Percentiles rank a stretch among this genome's conserved stretches.
These are phyloP conservation scores for Balaenoptera acutorostrata DNA, from an alignment of 2,113 vertebrate genomes.

Conservation along the genomic window DNA sequence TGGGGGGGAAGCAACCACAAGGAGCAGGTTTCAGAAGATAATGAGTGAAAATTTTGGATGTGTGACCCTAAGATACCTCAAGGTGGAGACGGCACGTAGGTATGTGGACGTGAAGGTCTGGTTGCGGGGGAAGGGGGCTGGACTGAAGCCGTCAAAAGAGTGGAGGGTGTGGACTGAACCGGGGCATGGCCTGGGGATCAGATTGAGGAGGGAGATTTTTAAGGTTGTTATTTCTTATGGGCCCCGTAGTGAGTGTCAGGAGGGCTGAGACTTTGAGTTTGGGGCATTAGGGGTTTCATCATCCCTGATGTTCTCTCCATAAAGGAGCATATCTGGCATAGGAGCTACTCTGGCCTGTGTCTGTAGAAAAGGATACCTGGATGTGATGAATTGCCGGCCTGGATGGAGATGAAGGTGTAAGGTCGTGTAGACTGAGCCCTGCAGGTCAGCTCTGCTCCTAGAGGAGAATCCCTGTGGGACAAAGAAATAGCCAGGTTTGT, in stretches of 20 bases:
- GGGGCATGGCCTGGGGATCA: background rate
- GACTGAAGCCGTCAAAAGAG: background rate
- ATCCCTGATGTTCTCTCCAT: background rate
- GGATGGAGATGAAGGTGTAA: background rate
- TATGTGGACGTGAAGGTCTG: background rate
- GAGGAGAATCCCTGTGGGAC: background rate
- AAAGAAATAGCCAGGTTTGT: background rate
- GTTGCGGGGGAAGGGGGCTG: background rate
- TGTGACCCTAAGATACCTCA: background rate
- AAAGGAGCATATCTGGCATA: background rate
- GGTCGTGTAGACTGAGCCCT: background rate
- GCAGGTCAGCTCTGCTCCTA: background rate
- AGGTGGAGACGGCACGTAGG: background rate
- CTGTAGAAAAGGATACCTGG: background rate
- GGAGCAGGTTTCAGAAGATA: background rate
- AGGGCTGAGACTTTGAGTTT: background rate
- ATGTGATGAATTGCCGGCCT: background rate
- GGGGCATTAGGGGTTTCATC: background rate
- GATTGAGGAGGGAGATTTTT: background rate
- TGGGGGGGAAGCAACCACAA: background rate
- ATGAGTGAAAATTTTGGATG: background rate
- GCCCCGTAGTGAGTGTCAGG: background rate
- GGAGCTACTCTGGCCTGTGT: background rate
- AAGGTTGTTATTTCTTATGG: background rate
- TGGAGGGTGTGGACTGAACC: no score